Percentiles rank a stretch among this genome's conserved stretches.
Conservation (phyloP, 1,140 invertebrate species). For the Magallana gigas region DNA sequence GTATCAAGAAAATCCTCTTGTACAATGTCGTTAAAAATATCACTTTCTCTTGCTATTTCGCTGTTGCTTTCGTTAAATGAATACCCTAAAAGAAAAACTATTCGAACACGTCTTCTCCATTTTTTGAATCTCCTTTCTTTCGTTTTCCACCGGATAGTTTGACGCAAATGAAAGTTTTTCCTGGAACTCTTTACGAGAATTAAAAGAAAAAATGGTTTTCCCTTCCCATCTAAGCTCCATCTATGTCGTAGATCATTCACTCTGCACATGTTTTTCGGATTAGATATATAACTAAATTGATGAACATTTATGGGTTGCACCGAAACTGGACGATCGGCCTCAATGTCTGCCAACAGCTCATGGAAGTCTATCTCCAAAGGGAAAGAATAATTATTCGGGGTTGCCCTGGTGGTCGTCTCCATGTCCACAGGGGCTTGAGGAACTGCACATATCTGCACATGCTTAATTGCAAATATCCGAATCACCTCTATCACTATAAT, state of each 20-base stretch:
- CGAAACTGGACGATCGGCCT: background rate
- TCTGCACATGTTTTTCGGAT: conserved; percentile 7
- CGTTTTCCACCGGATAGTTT: conserved; percentile 1
- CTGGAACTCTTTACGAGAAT: conserved; percentile 15
- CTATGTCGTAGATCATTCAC: background rate
- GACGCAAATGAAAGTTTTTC: conserved; percentile 6
- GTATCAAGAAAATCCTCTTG: conserved; percentile 88
- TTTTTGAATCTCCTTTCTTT: background rate
- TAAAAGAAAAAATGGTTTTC: background rate
- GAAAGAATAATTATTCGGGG: background rate
- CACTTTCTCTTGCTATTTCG: background rate
- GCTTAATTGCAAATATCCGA: background rate
- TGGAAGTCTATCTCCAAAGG: background rate
- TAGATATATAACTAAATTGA: conserved; percentile 3
- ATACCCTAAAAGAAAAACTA: conserved; percentile 35
- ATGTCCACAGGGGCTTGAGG: background rate
- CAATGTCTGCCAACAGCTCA: background rate
- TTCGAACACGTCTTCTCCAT: conserved; percentile 30
- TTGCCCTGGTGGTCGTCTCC: background rate
- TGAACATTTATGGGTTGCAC: background rate
- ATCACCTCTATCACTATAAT: background rate
- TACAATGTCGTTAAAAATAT: conserved; percentile 84
- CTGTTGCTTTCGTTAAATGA: conserved; percentile 33
- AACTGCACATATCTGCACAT: background rate
- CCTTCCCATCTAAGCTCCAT: background rate